These are phyloP conservation scores for Gadopsis marmoratus DNA, from an alignment of 2,797 vertebrate genomes.

Conservation along the genomic window DNA sequence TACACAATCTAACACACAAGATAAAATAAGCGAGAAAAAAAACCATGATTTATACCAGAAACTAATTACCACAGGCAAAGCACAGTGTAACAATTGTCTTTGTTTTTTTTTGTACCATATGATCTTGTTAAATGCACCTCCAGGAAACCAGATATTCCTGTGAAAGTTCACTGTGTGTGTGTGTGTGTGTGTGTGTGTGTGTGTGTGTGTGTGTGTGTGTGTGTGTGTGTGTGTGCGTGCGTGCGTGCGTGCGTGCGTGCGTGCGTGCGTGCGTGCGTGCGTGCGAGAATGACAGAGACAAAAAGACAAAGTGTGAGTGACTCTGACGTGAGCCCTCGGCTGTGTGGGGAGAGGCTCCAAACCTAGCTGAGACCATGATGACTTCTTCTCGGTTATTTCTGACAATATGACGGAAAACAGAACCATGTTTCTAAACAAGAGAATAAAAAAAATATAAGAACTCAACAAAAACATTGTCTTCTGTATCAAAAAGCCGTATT, in stretches of 20 bases:
- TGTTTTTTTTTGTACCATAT: constrained; percentile 5
- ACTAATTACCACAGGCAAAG: constrained; percentile 12
- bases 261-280: neutral
- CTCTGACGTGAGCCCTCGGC: constrained; percentile 62
- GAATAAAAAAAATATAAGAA: constrained; percentile 64
- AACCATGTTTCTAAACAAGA: constrained; percentile 65
- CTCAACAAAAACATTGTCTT: constrained; percentile 15
- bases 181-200: neutral
- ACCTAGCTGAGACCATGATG: constrained; percentile 58
- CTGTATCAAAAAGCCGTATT: neutral
- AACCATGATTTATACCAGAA: constrained; percentile 24
- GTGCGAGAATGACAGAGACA: constrained; percentile 41
- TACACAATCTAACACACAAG: constrained; percentile 12
- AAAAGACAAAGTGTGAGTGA: constrained; percentile 42
- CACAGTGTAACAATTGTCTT: constrained; percentile 1
- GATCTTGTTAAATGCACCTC: constrained; percentile 25
- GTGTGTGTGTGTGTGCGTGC: constrained; percentile 1
- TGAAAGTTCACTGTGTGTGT: constrained; percentile 23
- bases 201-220: neutral
- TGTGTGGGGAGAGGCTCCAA: constrained; percentile 63
- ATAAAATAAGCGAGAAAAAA: constrained; percentile 31
- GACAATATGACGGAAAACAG: constrained; percentile 61
- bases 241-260: neutral
- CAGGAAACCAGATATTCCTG: constrained; percentile 46
- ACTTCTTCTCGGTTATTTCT: constrained; percentile 65